Evolutionary conservation across 2,888 invertebrate genomes (phyloP).

Genomic region (Cyclophora albipunctata): DNA sequence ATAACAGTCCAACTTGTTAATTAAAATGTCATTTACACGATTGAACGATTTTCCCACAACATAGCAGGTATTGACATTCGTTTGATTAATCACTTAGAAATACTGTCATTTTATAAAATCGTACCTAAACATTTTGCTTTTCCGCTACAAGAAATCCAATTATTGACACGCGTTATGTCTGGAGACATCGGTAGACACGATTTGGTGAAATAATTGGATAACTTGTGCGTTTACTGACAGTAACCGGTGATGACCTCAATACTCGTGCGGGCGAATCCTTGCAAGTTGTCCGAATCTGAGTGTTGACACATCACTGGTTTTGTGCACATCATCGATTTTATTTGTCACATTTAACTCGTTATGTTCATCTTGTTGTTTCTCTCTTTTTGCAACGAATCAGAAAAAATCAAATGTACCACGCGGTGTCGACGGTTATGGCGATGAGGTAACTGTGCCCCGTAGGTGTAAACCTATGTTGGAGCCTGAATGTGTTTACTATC

Average conservation of each 20-base stretch:
- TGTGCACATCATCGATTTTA: conserved; percentile 32
- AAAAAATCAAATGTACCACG: conserved; percentile 96
- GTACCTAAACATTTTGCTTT: conserved; percentile 10
- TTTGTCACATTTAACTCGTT: conserved; percentile 45
- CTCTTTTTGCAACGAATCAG: conserved; percentile 79
- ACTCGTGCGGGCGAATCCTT: conserved; percentile 13
- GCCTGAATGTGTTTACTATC: conserved; percentile 37
- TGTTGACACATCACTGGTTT: conserved; percentile 35
- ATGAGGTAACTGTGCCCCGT: conserved; percentile 84
- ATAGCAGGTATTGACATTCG: conserved; percentile 5
- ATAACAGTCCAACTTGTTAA: background rate
- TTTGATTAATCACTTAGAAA: conserved; percentile 8
- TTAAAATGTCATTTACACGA: conserved; percentile 1
- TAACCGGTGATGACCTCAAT: conserved; percentile 41
- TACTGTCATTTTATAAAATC: conserved; percentile 4
- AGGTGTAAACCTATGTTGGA: conserved; percentile 59
- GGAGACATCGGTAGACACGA: background rate
- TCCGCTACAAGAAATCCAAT: conserved; percentile 8
- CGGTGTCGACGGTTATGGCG: conserved; percentile 94
- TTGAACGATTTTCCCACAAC: conserved; percentile 1
- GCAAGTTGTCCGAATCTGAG: conserved; percentile 15
- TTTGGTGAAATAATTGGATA: conserved; percentile 21
- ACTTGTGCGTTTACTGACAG: conserved; percentile 26
- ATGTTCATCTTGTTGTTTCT: conserved; percentile 73
- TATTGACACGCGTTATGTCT: conserved; percentile 1